Evolutionary conservation across 2,797 vertebrate genomes (phyloP).

Genomic region (Sandelia bainsii): DNA sequence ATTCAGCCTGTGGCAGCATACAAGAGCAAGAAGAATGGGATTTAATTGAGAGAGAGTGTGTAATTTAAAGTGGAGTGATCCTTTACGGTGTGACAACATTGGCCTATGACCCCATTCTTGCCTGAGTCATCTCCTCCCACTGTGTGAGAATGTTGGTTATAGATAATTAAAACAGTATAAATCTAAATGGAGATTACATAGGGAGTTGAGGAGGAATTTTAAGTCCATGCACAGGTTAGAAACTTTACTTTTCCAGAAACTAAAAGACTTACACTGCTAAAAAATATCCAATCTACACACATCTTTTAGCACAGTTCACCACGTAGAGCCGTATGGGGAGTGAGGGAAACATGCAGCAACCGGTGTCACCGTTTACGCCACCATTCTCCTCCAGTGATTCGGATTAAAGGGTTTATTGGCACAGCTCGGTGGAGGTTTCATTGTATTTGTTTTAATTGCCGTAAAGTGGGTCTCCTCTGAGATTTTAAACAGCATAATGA

Average conservation of each 20-base stretch:
- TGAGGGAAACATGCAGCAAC: neutral
- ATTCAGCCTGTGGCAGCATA: slow-evolving; percentile 20
- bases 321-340: slow-evolving; percentile 3
- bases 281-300: neutral
- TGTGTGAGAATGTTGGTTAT: slow-evolving; percentile 45
- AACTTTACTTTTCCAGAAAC: neutral
- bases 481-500: slow-evolving; percentile 66
- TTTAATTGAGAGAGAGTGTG: slow-evolving; percentile 59
- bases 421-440: slow-evolving; percentile 45
- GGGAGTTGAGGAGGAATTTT: neutral
- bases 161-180: slow-evolving; percentile 57
- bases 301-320: neutral
- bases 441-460: slow-evolving; percentile 61
- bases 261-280: neutral
- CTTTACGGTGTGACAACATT: slow-evolving; percentile 55
- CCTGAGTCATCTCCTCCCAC: slow-evolving; percentile 33
- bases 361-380: slow-evolving; percentile 29
- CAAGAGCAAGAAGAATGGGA: slow-evolving; percentile 45
- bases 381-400: slow-evolving; percentile 35
- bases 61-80: slow-evolving; percentile 54
- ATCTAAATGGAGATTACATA: slow-evolving; percentile 15
- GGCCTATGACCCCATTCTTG: slow-evolving; percentile 41
- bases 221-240: slow-evolving; percentile 11
- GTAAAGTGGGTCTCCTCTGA: slow-evolving; percentile 41
- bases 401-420: slow-evolving; percentile 59